Evolutionary conservation across 2,888 invertebrate species (phyloP), one percentile per base, ranked within the genome.

Genomic region (Drosophila falleni): DNA sequence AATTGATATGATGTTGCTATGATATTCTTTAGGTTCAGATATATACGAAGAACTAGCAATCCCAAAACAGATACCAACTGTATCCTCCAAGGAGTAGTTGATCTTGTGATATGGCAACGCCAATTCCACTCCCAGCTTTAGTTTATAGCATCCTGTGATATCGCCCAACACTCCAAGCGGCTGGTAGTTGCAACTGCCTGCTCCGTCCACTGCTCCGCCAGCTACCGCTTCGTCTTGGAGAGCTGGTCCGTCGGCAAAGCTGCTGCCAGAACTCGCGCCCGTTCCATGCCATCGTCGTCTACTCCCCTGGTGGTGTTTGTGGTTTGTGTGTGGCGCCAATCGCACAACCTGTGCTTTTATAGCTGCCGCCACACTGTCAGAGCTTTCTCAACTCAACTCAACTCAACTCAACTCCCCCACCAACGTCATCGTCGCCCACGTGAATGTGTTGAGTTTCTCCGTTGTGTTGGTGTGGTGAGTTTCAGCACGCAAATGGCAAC

Each of bases 1-100:
- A 75, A 56, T 85, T 86, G 86, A 86, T 86, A 86, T 86, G 86
- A 89, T 78, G 89, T 86, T 81, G 85, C 86, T 80, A 86, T 87
- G 86, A 86, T 86, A 86, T 86, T 86, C 87, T 76, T 87, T 85
- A 81, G 86, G 86, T 86, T 89, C 74, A 73, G 56, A 63, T 75
- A 53, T 55, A 54, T 55, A 50, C 19, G 46, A 56, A 68, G 46
- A 54, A 66, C 8, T 50, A 66, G 66, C 66, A 65, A 46, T 41
- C 11, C 46, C 50, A 56, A 13, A 35, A 26, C 44, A 42, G 31
- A 42, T 46, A 39, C 37, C 50, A 50, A 44, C 35, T 10, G 13
- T 13, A 26, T 15, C 15, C 39, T 23, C 11, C 19, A 44, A 23
- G 11, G 42, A 33, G 11, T 6, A 26, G 33, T n/a, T 19, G 54